These are phyloP conservation scores for Drosophila cardini DNA, from an alignment of 1,140 invertebrate species.

Conservation along the genomic window DNA sequence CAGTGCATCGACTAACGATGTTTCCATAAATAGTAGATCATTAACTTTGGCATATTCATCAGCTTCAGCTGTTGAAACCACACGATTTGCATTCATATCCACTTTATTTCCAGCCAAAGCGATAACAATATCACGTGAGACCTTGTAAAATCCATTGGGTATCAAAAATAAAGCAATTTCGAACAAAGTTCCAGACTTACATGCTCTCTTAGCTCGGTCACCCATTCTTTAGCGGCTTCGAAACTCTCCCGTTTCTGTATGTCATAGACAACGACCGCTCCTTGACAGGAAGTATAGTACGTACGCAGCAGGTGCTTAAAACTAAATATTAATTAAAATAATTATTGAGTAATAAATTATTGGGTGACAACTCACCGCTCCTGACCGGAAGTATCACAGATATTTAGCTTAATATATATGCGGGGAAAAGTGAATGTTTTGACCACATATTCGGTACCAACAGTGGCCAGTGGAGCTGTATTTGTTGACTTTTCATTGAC, in stretches of 20 bases:
- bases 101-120: conserved; percentile 43
- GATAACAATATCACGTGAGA: conserved; percentile 22
- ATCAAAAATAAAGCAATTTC: neutral
- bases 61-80: conserved; percentile 29
- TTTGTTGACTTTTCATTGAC: neutral
- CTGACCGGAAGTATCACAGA: conserved; percentile 48
- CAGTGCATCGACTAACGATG: conserved; percentile 21
- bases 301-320: conserved; percentile 33
- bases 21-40: conserved; percentile 44
- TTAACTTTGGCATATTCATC: conserved; percentile 23
- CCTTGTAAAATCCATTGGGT: neutral
- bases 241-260: conserved; percentile 46
- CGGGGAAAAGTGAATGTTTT: conserved; percentile 22
- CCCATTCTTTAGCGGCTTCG: conserved; percentile 29
- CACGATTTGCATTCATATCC: conserved; percentile 21
- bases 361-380: conserved; percentile 29
- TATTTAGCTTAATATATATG: conserved; percentile 25
- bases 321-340: conserved; percentile 15
- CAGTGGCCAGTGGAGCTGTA: neutral
- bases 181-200: neutral
- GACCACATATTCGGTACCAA: conserved; percentile 23
- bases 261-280: conserved; percentile 54
- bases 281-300: conserved; percentile 24
- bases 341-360: neutral
- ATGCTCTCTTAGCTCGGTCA: conserved; percentile 22